phyloP scores from a whole-genome alignment of 2,797 vertebrate genomes.

The Falco columbarius region DNA sequence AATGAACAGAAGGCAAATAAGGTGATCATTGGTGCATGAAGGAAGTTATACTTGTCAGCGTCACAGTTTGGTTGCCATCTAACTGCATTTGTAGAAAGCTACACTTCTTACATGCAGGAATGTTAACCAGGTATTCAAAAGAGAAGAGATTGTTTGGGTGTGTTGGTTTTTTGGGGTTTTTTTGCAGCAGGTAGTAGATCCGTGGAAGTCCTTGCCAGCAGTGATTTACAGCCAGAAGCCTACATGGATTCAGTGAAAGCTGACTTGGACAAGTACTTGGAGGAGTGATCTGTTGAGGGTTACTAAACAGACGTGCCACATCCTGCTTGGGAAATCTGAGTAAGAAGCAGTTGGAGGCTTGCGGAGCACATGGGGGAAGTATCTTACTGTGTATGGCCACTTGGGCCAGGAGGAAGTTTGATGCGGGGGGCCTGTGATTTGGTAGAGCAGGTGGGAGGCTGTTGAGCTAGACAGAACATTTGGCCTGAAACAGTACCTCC shows the following conservation, averaged over 20 bases:
- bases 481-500: neutral
- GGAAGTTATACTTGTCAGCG: neutral
- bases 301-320: neutral
- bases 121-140: neutral
- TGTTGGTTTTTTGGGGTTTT: neutral
- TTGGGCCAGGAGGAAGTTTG: neutral
- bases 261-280: neutral
- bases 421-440: accelerated
- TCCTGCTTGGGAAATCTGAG: neutral
- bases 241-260: neutral
- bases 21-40: conserved; percentile 4
- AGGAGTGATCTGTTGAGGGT: neutral
- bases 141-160: neutral
- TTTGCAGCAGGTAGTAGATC: neutral
- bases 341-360: neutral
- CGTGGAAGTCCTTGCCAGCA: neutral
- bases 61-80: neutral
- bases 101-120: neutral
- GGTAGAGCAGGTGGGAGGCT: neutral
- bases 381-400: neutral
- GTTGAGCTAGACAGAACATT: neutral
- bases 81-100: conserved; percentile 50
- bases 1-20: conserved; percentile 46
- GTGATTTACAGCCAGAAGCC: neutral
- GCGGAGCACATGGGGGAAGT: neutral